Conservation (phyloP, 2,797 vertebrate species). For the Macrochelys suwanniensis region DNA sequence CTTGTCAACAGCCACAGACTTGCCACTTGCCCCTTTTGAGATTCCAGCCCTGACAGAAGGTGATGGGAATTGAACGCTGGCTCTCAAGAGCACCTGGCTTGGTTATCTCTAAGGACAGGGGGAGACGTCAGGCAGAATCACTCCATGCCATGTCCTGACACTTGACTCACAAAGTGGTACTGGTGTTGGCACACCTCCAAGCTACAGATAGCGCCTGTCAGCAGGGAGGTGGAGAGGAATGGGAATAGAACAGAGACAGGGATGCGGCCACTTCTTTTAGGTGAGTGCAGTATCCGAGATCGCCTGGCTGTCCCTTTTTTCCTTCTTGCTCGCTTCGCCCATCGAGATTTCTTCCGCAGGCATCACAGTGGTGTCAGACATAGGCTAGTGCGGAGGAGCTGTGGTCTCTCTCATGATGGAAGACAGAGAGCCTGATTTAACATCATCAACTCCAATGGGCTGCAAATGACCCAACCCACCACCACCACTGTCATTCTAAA, state of each 20-base stretch:
- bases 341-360: background rate
- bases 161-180: conserved; percentile 85
- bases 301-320: background rate
- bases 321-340: background rate
- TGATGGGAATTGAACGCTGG: conserved; percentile 79
- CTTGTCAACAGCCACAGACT: conserved; percentile 80
- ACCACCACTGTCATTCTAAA: background rate
- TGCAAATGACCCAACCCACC: background rate
- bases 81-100: conserved; percentile 77
- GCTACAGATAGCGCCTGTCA: conserved; percentile 75
- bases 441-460: background rate
- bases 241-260: conserved; percentile 6
- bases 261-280: conserved; percentile 28
- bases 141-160: conserved; percentile 82
- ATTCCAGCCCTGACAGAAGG: conserved; percentile 69
- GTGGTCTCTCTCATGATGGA: background rate
- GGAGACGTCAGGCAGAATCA: conserved; percentile 80
- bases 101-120: conserved; percentile 79
- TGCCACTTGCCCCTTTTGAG: conserved; percentile 74
- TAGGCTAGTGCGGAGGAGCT: background rate
- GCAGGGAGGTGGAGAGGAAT: conserved; percentile 54
- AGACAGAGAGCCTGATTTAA: background rate
- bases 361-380: background rate
- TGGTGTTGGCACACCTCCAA: conserved; percentile 80
- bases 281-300: background rate